A percentile compares a stretch with the other conserved stretches of the same genome.
Conservation (phyloP, 2,113 vertebrate genomes). For the Steatornis caripensis region DNA sequence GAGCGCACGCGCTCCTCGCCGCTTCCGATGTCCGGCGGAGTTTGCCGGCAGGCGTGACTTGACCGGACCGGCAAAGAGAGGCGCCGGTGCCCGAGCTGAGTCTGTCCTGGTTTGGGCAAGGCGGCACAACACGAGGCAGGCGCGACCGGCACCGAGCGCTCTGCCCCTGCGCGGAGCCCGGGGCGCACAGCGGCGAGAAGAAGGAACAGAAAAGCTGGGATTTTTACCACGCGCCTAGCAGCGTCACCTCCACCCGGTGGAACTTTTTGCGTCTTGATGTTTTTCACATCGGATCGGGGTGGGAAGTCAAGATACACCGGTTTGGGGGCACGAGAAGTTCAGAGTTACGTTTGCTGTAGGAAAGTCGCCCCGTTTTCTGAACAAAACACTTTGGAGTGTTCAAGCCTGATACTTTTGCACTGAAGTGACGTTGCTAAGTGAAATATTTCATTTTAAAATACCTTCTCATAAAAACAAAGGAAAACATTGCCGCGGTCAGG, state of each 20-base stretch:
- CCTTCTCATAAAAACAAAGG: background rate
- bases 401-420: background rate
- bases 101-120: no score
- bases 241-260: background rate
- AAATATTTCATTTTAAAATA: background rate
- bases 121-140: rapidly evolving
- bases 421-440: background rate
- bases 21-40: rapidly evolving
- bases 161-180: rapidly evolving
- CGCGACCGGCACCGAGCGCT: background rate
- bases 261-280: background rate
- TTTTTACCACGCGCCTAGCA: background rate
- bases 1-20: rapidly evolving
- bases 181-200: background rate
- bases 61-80: no score
- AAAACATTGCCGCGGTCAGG: background rate
- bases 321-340: background rate
- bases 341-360: background rate
- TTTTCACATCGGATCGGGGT: background rate
- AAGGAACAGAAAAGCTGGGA: no score
- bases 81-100: no score
- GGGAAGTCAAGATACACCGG: background rate
- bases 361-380: background rate
- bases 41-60: background rate
- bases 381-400: background rate